Conservation (phyloP, 2,888 invertebrate species). For the Oeneis ivallda region DNA sequence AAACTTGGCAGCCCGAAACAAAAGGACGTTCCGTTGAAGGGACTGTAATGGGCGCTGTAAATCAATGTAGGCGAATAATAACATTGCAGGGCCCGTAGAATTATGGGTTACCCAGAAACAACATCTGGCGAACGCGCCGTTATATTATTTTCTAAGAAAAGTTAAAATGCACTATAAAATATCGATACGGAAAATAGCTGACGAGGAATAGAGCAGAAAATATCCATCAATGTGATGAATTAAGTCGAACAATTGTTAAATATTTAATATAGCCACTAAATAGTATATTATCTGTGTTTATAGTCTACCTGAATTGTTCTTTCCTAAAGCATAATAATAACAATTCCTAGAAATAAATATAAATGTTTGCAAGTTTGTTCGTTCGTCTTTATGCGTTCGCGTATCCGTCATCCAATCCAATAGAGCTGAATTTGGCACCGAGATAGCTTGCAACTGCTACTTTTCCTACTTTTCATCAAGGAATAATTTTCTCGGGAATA, state of each 20-base stretch:
- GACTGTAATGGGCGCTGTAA: conserved; percentile 55
- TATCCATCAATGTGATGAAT: background rate
- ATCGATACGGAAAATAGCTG: conserved; percentile 4
- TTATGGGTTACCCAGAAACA: conserved; percentile 34
- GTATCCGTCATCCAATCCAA: background rate
- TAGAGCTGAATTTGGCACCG: no score
- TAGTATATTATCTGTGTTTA: no score
- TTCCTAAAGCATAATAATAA: no score
- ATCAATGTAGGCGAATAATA: conserved; percentile 65
- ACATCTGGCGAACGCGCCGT: conserved; percentile 36
- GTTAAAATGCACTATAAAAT: background rate
- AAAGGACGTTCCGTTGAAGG: conserved; percentile 69
- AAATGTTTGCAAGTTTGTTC: background rate
- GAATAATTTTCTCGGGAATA: no score
- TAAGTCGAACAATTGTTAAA: background rate
- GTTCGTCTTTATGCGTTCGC: background rate
- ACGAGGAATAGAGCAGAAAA: background rate
- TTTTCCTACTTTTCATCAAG: no score
- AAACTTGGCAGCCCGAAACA: conserved; percentile 66
- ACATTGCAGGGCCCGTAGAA: conserved; percentile 45
- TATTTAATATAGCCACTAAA: background rate
- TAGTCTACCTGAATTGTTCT: no score
- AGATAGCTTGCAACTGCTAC: no score
- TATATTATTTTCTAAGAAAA: conserved; percentile 16
- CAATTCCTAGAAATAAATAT: background rate